Percentiles rank a stretch among this genome's conserved stretches.
These are phyloP conservation scores for Drosophila pachea DNA, from an alignment of 1,140 invertebrate species.

Conservation along the genomic window DNA sequence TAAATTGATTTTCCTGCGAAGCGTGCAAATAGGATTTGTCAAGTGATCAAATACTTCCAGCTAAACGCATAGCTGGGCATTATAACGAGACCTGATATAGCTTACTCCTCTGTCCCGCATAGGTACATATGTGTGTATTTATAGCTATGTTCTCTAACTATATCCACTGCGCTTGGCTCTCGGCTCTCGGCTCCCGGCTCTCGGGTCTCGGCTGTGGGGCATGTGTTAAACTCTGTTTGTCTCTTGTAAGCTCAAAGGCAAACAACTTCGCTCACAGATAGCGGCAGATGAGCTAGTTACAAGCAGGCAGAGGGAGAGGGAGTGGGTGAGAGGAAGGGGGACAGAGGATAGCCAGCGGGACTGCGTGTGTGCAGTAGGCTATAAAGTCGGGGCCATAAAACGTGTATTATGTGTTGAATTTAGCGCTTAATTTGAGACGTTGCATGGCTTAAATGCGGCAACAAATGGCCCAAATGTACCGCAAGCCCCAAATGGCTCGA, in stretches of 20 bases:
- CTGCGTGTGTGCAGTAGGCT: conserved; percentile 23
- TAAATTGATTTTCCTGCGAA: conserved; percentile 66
- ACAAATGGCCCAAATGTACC: conserved; percentile 12
- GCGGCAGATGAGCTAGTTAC: conserved; percentile 5
- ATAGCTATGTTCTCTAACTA: not conserved
- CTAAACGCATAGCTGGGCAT: conserved; percentile 45
- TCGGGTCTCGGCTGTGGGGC: not conserved
- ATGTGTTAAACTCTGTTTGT: conserved; percentile 51
- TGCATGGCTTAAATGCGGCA: conserved; percentile 26
- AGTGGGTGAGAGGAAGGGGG: not conserved
- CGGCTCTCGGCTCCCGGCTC: not conserved
- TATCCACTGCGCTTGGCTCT: not conserved
- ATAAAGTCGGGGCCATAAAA: conserved; percentile 59
- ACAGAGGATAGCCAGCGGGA: conserved; percentile 1
- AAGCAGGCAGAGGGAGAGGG: not conserved
- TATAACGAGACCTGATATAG: conserved; percentile 40
- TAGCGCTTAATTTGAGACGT: conserved; percentile 53
- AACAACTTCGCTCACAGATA: conserved; percentile 57
- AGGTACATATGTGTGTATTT: conserved; percentile 4
- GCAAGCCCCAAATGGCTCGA: conserved; percentile 13
- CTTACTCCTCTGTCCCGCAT: conserved; percentile 2
- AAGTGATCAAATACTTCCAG: conserved; percentile 47
- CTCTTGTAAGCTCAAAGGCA: conserved; percentile 60
- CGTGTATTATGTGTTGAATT: conserved; percentile 69
- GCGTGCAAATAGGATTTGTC: conserved; percentile 77